These are phyloP conservation scores for Phylloscopus collybita DNA, from an alignment of 2,797 vertebrate species.

Conservation along the genomic window DNA sequence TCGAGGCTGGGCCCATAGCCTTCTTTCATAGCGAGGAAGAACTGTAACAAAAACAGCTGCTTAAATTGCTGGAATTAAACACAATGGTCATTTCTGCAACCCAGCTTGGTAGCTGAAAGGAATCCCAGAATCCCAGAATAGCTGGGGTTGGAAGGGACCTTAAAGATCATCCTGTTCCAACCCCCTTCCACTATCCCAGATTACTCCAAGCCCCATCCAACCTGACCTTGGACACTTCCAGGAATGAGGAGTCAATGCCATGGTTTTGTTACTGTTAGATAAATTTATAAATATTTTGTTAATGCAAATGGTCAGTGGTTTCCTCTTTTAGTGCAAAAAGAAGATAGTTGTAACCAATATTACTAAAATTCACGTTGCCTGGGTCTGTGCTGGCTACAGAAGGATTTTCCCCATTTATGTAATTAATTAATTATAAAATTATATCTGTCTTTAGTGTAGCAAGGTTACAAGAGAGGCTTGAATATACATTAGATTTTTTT, in stretches of 20 bases:
- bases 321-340: background rate
- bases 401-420: background rate
- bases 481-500: background rate
- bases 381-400: background rate
- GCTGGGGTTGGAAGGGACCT: background rate
- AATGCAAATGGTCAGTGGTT: background rate
- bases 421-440: background rate
- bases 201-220: background rate
- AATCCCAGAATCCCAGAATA: background rate
- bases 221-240: background rate
- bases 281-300: no score
- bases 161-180: background rate
- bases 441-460: background rate
- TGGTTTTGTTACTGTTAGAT: background rate
- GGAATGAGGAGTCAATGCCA: background rate
- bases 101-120: background rate
- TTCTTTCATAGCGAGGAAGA: rapidly evolving
- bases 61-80: background rate
- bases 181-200: background rate
- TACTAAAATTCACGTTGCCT: background rate
- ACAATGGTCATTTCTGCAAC: background rate
- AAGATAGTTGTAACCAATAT: background rate
- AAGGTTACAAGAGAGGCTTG: background rate
- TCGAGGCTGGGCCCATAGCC: rapidly evolving
- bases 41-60: background rate